Conservation (phyloP, 2,888 invertebrate species). For the Tenodera sinensis region DNA sequence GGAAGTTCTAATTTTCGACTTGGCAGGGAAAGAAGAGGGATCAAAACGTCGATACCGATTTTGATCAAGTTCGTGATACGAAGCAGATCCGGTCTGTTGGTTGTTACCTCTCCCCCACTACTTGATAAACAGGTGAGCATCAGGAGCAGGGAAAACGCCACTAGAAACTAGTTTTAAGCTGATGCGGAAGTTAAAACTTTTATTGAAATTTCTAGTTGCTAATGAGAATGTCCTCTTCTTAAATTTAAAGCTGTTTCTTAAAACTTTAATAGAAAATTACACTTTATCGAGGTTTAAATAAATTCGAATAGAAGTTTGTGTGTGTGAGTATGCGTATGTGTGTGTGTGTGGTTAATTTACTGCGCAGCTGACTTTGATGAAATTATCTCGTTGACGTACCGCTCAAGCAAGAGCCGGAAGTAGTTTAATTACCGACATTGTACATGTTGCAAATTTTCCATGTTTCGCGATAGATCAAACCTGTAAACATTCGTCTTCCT, state of each 20-base stretch:
- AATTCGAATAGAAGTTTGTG: neutral
- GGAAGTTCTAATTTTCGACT: too few relatives aligned
- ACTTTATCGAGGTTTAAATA: neutral
- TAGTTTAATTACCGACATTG: neutral
- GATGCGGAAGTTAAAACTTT: neutral
- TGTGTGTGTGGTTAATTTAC: neutral
- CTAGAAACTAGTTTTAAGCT: neutral
- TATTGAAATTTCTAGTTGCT: neutral
- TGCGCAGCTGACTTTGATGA: neutral
- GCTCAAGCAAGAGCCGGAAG: neutral
- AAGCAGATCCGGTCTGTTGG: neutral
- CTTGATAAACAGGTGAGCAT: neutral
- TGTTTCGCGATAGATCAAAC: neutral
- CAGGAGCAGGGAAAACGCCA: neutral
- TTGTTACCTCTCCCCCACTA: neutral
- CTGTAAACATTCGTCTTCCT: neutral
- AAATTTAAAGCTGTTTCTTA: neutral
- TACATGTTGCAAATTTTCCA: neutral
- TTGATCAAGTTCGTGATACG: neutral
- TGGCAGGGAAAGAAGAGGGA: too few relatives aligned
- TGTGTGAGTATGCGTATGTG: neutral
- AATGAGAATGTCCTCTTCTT: neutral
- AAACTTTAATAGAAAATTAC: neutral
- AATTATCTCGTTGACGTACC: neutral
- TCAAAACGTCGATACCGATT: neutral